Conservation (phyloP, 2,113 vertebrate species). For the Barnardius zonarius region DNA sequence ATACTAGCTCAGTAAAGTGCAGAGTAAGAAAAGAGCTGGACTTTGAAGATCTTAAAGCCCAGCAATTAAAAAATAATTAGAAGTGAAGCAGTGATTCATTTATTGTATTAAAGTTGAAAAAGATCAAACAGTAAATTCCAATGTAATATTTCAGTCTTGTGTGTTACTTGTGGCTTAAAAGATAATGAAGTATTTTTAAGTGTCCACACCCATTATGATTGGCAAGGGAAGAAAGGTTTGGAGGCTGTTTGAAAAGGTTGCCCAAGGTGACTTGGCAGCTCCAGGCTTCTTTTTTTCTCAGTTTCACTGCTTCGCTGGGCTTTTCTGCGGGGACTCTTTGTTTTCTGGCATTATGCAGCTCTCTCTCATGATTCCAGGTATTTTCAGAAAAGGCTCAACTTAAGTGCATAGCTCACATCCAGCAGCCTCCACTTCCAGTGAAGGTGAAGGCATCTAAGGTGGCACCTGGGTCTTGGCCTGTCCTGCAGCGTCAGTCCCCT, state of each 20-base stretch:
- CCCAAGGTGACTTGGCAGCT: conserved; percentile 55
- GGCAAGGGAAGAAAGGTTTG: conserved; percentile 55
- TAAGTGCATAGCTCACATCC: not conserved
- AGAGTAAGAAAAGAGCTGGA: not conserved
- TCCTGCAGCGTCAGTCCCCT: not conserved
- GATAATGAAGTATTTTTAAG: conserved; percentile 8
- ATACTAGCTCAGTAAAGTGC: not conserved
- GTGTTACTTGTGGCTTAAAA: conserved; percentile 33
- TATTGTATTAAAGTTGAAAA: conserved; percentile 18
- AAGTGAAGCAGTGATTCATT: not conserved
- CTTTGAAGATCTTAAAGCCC: conserved; percentile 1
- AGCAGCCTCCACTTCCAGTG: not conserved
- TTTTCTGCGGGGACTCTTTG: not conserved
- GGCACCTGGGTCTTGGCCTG: not conserved
- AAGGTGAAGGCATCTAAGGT: not conserved
- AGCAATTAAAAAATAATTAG: conserved; percentile 35
- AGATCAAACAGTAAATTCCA: conserved; percentile 42
- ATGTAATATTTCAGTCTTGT: not conserved
- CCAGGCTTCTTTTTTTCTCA: not conserved
- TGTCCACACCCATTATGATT: conserved; percentile 47
- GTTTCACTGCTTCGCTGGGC: not conserved
- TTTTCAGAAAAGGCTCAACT: not conserved
- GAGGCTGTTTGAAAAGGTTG: not conserved
- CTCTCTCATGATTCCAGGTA: not conserved
- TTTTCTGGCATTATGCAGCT: not conserved